These are phyloP conservation scores for Stegodyphus mimosarum DNA, from an alignment of 1,140 invertebrate species.

Conservation along the genomic window DNA sequence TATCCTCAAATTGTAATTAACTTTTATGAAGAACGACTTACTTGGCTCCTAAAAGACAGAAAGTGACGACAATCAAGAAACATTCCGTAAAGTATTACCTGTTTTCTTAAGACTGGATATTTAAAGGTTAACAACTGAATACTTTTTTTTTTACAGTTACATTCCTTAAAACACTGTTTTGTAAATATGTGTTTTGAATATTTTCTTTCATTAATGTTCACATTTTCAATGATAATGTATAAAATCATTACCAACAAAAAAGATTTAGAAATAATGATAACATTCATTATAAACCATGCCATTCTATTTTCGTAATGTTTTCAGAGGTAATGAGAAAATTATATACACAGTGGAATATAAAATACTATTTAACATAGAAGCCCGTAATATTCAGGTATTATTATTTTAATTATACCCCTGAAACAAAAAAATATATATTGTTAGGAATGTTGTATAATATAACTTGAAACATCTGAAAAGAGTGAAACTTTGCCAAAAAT, in stretches of 20 bases:
- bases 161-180: background rate
- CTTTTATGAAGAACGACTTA: constrained; percentile 93
- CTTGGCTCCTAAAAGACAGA: constrained; percentile 56
- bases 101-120: background rate
- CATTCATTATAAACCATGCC: too few species aligned
- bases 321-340: too few species aligned
- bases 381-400: too few species aligned
- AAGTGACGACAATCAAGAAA: background rate
- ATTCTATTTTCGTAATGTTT: too few species aligned
- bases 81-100: background rate
- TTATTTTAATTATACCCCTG: too few species aligned
- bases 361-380: too few species aligned
- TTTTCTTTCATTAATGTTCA: background rate
- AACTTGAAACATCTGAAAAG: too few species aligned
- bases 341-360: too few species aligned
- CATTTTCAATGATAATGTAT: background rate
- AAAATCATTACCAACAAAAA: background rate
- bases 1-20: constrained; percentile 96
- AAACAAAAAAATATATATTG: too few species aligned
- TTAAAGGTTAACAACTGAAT: background rate
- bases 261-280: too few species aligned
- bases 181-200: background rate
- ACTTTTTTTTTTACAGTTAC: background rate
- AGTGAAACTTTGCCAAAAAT: too few species aligned
- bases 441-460: too few species aligned